Conservation (phyloP, 1,140 invertebrate species). For the Bombus haemorrhoidalis region DNA sequence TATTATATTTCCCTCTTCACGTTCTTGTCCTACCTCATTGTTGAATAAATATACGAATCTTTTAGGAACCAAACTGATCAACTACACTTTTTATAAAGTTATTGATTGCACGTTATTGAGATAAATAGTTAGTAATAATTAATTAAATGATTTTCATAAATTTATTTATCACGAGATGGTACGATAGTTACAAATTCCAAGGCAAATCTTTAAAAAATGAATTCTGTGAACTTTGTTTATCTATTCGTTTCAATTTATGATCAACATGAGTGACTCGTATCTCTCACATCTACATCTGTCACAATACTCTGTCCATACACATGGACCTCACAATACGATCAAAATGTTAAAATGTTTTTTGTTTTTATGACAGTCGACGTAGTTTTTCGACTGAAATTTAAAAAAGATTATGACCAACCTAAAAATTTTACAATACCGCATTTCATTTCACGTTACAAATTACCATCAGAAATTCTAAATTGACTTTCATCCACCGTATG, state of each 20-base stretch:
- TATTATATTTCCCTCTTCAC: background rate
- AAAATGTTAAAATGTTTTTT: background rate
- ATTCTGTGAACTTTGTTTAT: no score
- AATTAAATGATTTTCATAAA: background rate
- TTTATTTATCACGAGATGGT: background rate
- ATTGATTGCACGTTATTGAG: background rate
- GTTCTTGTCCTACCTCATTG: background rate
- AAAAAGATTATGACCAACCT: background rate
- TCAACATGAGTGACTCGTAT: background rate
- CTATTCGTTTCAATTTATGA: no score
- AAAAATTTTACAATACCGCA: background rate
- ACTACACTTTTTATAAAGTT: background rate
- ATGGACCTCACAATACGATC: background rate
- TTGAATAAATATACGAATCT: background rate
- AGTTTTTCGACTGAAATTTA: background rate
- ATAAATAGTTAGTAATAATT: background rate
- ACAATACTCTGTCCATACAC: background rate
- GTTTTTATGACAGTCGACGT: background rate
- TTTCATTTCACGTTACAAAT: constrained; percentile 3
- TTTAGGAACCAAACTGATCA: background rate
- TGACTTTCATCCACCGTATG: background rate
- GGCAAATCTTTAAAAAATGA: no score
- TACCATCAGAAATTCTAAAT: constrained; percentile 4
- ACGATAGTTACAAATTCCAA: background rate
- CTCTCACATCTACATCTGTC: background rate